phyloP scores from a whole-genome alignment of 2,113 vertebrate species.

The Ceuthmochares aereus region DNA sequence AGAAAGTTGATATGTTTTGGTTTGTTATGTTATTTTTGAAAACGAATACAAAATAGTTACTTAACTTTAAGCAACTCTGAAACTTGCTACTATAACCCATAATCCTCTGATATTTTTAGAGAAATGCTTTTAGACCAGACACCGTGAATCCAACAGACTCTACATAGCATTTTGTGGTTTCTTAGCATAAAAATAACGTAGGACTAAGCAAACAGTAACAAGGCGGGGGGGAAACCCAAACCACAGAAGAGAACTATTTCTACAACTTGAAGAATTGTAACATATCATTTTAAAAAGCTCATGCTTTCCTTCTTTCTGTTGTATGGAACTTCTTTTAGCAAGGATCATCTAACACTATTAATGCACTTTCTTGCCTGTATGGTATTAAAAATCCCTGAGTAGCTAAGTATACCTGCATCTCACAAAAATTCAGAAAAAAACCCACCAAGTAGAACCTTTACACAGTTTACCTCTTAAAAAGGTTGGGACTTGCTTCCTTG shows the following conservation, averaged over 20 bases:
- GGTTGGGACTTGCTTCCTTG: neutral
- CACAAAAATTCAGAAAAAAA: neutral
- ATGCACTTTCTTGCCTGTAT: neutral
- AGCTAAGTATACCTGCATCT: neutral
- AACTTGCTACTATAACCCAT: conserved; percentile 35
- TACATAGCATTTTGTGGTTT: conserved; percentile 17
- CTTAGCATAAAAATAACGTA: conserved; percentile 43
- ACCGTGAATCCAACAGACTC: neutral
- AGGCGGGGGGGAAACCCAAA: neutral
- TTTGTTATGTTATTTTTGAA: conserved; percentile 27
- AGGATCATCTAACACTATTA: neutral
- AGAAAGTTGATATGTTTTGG: neutral
- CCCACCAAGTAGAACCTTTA: neutral
- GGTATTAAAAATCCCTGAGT: neutral
- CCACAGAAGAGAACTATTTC: neutral
- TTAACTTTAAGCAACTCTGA: conserved; percentile 4
- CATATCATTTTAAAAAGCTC: conserved; percentile 31
- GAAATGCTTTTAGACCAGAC: conserved; percentile 33
- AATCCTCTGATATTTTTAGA: conserved; percentile 59
- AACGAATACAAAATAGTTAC: conserved; percentile 15
- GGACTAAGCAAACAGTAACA: conserved; percentile 26
- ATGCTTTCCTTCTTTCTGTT: conserved; percentile 14
- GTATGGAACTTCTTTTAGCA: conserved; percentile 10
- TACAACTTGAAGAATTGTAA: neutral
- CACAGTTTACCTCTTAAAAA: neutral